These are phyloP conservation scores for Acrossocheilus wenchowensis DNA, from an alignment of 2,797 vertebrate genomes.

Conservation along the genomic window DNA sequence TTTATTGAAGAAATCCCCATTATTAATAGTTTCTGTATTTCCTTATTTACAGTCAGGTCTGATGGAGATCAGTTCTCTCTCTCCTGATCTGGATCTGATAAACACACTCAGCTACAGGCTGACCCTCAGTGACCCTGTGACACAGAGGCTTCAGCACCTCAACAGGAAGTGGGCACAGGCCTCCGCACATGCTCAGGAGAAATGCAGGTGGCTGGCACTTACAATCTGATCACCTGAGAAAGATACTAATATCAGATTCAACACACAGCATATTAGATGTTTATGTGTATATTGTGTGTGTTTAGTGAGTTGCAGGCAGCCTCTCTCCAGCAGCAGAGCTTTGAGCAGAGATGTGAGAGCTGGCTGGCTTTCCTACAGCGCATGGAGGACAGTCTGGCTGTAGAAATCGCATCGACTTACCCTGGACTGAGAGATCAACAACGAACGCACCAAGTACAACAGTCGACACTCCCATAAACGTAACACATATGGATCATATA, in stretches of 20 bases:
- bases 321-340: constrained; percentile 77
- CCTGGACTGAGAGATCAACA: constrained; percentile 84
- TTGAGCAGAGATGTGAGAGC: constrained; percentile 85
- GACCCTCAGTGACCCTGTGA: constrained; percentile 76
- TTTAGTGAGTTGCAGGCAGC: constrained; percentile 81
- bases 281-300: constrained; percentile 33
- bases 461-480: neutral
- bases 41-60: constrained; percentile 74
- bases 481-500: neutral
- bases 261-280: neutral
- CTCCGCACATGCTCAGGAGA: constrained; percentile 78
- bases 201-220: constrained; percentile 81
- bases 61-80: constrained; percentile 77
- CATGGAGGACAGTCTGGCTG: constrained; percentile 81
- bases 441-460: constrained; percentile 83
- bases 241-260: neutral
- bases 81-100: constrained; percentile 85
- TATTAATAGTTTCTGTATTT: neutral
- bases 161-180: constrained; percentile 82
- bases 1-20: neutral
- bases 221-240: neutral
- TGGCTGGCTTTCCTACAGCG: constrained; percentile 88
- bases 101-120: constrained; percentile 85
- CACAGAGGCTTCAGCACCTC: constrained; percentile 80
- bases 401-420: constrained; percentile 76